Evolutionary conservation across 92 coral and sea anemone species (phyloP), one percentile per base, ranked within the genome.

Genomic region (Pocillopora grandis): DNA sequence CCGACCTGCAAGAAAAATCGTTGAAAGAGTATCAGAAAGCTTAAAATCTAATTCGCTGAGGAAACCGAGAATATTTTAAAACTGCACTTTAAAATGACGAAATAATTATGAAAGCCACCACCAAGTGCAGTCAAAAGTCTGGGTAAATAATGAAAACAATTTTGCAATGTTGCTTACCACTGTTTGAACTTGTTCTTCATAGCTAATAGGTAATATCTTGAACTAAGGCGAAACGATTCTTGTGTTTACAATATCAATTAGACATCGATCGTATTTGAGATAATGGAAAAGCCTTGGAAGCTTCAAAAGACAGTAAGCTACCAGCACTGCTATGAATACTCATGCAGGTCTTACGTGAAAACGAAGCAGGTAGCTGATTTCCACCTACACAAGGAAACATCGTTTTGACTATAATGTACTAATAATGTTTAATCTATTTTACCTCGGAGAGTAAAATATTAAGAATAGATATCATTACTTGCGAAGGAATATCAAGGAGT

Each of bases 1-100:
- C 90, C 92, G 49, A 89, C 76, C 92, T 89, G 27, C 52, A 71
- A 75, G 64, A 63, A 2, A 12, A 27, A 10, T 19, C 23, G 31
- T 19, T 10, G 14, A 17, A 13, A 23, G 12, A 5, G 37, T 42
- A 23, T 66, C 15, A 66, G 2, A 7, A 3, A 42, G 52, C 52
- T 3, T 7, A 42, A 42, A 42, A 2, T 42, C 52, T 42, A 3
- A 42, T 42, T 42, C 52, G 52, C 52, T 42, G 5, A 3, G 49
- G 49, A 42, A 27, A 42, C 49, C 7, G 7, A 42, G 52, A 42
- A 3, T 42, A 42, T 42, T 42, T 42, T 42, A 42, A 42, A 42
- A 42, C 52, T 42, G 8, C 52, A 42, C 4, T 42, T 42, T 42
- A 42, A 42, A 42, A 42, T 42, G 0, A 42, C 52, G 8, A 42